These are phyloP conservation scores for Trachelus troglodyta DNA, from an alignment of 2,888 invertebrate species.

Conservation along the genomic window DNA sequence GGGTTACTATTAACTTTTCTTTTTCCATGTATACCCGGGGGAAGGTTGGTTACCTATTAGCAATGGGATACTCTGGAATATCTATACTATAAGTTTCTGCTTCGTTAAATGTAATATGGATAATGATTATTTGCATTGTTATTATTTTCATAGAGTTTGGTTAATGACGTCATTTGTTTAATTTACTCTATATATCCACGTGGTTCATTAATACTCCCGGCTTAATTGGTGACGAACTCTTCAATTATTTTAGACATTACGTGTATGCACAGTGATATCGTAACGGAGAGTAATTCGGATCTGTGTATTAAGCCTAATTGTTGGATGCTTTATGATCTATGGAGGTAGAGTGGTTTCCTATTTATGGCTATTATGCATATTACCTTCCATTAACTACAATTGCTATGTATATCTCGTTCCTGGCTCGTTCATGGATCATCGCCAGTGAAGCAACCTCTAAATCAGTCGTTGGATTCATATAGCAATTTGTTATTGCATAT, in stretches of 20 bases:
- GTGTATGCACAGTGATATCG: background rate
- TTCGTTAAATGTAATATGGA: background rate
- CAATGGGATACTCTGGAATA: background rate
- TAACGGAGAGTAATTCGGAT: background rate
- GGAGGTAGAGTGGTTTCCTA: background rate
- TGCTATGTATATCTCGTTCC: background rate
- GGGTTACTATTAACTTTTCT: background rate
- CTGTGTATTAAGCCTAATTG: background rate
- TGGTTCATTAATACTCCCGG: background rate
- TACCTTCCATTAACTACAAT: background rate
- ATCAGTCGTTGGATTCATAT: background rate
- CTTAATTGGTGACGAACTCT: background rate
- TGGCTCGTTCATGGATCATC: background rate
- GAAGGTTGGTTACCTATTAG: background rate
- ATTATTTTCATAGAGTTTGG: background rate
- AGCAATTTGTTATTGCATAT: background rate
- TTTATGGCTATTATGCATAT: background rate
- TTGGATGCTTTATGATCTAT: background rate
- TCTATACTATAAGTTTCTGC: background rate
- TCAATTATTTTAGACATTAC: background rate
- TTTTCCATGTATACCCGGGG: background rate
- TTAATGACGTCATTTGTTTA: background rate
- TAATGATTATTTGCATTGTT: background rate
- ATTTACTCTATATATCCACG: background rate
- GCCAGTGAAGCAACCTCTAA: background rate